Evolutionary conservation across 2,888 invertebrate genomes (phyloP), one percentile per base, ranked within the genome.

Genomic region (Dichetophora obliterata): DNA sequence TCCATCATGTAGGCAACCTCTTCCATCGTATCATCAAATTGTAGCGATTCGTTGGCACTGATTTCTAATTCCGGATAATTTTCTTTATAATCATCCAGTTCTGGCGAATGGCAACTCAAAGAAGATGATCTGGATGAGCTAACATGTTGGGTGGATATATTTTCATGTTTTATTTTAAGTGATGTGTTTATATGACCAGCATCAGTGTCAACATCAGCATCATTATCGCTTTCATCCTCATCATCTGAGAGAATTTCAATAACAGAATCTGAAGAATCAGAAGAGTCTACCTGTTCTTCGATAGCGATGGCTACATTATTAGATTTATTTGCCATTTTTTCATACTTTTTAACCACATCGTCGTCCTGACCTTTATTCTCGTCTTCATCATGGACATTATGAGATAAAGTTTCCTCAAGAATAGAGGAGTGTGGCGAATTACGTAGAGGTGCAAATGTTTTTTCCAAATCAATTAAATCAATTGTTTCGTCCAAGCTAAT

Each of bases 21-120:
- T 83, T 90, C 90, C 75, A 90, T 85, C 3, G 90, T 90, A 79
- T 90, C 88, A 79, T 90, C 89, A 69, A 90, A 90, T 54, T 88
- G 84, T 11, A 85, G 79, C 2, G 72, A 61, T 24, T 78, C 77
- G 0, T 77, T 78, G 0, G 77, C 75, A 14, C 76, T 70, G 11
- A 77, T 73, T 16, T 77, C 19, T 3, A 48, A 8, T 0, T 54
- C 78, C 8, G 5, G 8, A 37, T n/a, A 16, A 61, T 86, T 85
- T 34, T 86, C 85, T 63, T 85, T 83, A 72, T 86, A 79, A 9
- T 82, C 79, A 27, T 76, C 68, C 0, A 75, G 4, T 24, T 69
- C 68, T 6, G 52, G 65, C 19, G 63, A 74, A 50, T 61, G 61
- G 8, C 48, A 34, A 19, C 72, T n/a, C 5, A 16, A n/a, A 3